A percentile compares a stretch with the other conserved stretches of the same genome.
Evolutionary conservation across 2,113 vertebrate genomes (phyloP).

Genomic region (Empidonax traillii): DNA sequence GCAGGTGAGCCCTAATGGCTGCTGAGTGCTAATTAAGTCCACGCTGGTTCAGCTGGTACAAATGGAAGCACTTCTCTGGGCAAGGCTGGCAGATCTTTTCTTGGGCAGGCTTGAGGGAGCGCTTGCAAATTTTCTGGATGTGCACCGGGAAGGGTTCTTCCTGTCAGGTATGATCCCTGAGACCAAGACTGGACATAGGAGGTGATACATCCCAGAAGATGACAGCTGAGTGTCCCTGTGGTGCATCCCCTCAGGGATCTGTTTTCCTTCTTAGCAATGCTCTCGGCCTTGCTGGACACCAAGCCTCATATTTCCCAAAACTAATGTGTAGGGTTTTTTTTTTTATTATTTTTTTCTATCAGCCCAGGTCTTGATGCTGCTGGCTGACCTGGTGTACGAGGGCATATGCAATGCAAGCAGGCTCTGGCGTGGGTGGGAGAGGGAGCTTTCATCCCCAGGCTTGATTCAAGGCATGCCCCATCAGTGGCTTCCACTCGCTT

Average conservation of each 20-base stretch:
- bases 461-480: neutral
- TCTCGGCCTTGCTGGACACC: neutral
- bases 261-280: neutral
- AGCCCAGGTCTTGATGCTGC: neutral
- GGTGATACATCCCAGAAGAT: neutral
- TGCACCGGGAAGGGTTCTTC: neutral
- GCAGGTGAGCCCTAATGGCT: neutral
- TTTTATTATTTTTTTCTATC: fast-evolving
- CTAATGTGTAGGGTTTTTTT: neutral
- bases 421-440: neutral
- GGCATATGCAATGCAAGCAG: neutral
- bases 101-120: neutral
- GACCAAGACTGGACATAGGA: neutral
- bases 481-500: neutral
- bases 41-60: neutral
- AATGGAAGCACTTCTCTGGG: neutral
- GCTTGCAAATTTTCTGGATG: neutral
- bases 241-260: neutral
- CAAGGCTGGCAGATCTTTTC: neutral
- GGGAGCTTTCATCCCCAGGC: neutral
- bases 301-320: neutral
- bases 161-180: neutral
- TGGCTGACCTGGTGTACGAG: neutral
- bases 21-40: neutral
- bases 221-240: neutral